Base-by-base conservation (phyloP, 2,113 vertebrate species). In the Elaphurus davidianus region DNA sequence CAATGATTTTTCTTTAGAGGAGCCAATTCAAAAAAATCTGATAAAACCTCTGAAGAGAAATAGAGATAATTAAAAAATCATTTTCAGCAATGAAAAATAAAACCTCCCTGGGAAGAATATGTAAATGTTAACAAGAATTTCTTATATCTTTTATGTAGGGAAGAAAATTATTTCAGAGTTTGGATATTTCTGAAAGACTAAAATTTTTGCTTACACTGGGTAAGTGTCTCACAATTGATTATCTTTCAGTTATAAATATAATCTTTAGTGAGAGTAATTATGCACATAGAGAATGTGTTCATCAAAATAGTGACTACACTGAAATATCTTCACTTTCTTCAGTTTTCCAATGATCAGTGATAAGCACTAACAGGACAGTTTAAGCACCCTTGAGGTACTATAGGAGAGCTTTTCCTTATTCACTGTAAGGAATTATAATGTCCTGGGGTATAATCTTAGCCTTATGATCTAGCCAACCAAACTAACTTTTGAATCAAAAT, bases 191-290 rank as follows among this genome's bases (percentile, higher is more conserved):
- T 78, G 99, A 99, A 98, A 99, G 99, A 97, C 47, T 99, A 96
- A 99, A 99, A 98, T 99, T 99, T 98, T 99, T 99, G 94, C 98
- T 99, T 91, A 99, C 98, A 89, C 98, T 99, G 96, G 99, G 99
- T 99, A 99, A 99, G 99, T 99, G 79, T 95, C 91, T 60, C 78
- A 10, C 23, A 93, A 45, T 76, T 91, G 25, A 62, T 95, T 84
- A 52, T 97, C 50, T 94, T 91, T 88, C 82, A 88, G 36, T 14
- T 91, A 5, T 67, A 91, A 81, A 79, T 52, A 47, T 93, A 90
- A 55, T 74, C 16, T 64, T 62, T 94, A 76, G 8, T 89, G 64
- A 81, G 43, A 64, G 16, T 59, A 76, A 60, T 78, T 10, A 50
- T 88, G 36, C 10, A 40, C 6, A 71, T 9, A 55, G 16, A 96